Evolutionary conservation across 2,888 invertebrate genomes (phyloP).

Genomic region (Ernsta delagoae): DNA sequence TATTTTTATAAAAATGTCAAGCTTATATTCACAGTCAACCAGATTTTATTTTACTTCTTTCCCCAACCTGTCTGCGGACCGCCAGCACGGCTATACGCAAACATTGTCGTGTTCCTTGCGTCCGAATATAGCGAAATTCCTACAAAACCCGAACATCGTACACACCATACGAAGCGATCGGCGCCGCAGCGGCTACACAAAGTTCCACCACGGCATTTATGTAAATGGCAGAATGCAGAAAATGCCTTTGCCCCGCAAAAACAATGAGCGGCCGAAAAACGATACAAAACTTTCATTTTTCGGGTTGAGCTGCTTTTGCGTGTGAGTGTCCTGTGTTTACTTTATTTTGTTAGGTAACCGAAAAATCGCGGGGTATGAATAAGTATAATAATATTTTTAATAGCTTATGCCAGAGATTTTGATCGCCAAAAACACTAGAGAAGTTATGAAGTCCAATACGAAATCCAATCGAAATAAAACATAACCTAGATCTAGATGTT

Average conservation of each 20-base stretch:
- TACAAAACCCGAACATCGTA: slow-evolving; percentile 21
- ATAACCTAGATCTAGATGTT: too few relatives aligned
- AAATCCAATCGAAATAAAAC: too few relatives aligned
- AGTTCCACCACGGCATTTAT: slow-evolving; percentile 73
- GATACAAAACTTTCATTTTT: slow-evolving; percentile 76
- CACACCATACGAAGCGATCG: slow-evolving; percentile 50
- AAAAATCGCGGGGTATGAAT: too few relatives aligned
- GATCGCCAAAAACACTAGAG: too few relatives aligned
- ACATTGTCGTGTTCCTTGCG: slow-evolving; percentile 35
- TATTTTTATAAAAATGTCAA: too few relatives aligned
- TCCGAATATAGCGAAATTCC: slow-evolving; percentile 36
- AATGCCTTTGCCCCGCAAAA: slow-evolving; percentile 72
- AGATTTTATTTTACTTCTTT: slow-evolving; percentile 11
- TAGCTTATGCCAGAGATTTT: too few relatives aligned
- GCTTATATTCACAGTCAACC: too few relatives aligned
- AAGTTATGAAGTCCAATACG: too few relatives aligned
- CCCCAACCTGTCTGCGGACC: neutral
- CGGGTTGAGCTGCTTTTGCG: slow-evolving; percentile 64
- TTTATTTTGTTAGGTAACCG: neutral
- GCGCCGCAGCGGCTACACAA: slow-evolving; percentile 80
- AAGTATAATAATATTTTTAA: too few relatives aligned
- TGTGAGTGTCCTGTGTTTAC: slow-evolving; percentile 18
- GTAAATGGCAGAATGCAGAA: slow-evolving; percentile 81
- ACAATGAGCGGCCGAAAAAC: slow-evolving; percentile 70
- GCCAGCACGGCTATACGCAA: slow-evolving; percentile 20